A percentile compares a stretch with the other conserved stretches of the same genome.
phyloP scores from a whole-genome alignment of 2,797 vertebrate genomes.

The Enteromius paludinosus region DNA sequence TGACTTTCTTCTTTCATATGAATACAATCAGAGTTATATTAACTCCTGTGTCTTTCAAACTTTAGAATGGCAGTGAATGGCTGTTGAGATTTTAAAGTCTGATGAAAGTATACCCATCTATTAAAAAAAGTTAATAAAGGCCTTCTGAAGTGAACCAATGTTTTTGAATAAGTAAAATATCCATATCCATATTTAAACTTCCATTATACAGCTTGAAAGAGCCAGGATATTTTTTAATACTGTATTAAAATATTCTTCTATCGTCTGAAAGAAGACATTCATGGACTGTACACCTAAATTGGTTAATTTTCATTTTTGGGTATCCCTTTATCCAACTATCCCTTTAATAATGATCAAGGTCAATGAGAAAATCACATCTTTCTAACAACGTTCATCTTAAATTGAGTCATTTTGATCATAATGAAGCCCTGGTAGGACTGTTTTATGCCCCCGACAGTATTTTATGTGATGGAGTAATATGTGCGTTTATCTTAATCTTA shows the following conservation, averaged over 20 bases:
- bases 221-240: background rate
- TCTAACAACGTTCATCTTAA: background rate
- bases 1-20: background rate
- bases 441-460: background rate
- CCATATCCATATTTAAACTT: too few species aligned
- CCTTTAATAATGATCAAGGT: background rate
- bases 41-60: background rate
- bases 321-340: background rate
- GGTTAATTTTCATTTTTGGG: too few species aligned
- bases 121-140: too few species aligned
- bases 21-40: too few species aligned
- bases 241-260: background rate
- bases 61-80: background rate
- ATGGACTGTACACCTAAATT: too few species aligned
- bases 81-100: background rate
- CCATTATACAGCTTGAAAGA: background rate
- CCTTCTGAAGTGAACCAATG: too few species aligned
- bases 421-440: background rate
- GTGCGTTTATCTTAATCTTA: background rate
- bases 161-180: too few species aligned
- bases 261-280: too few species aligned
- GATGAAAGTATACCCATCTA: background rate
- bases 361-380: background rate
- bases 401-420: background rate
- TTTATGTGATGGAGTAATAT: background rate